These are phyloP conservation scores for Kryptolebias ocellatus DNA, from an alignment of 2,797 vertebrate species.

Conservation along the genomic window DNA sequence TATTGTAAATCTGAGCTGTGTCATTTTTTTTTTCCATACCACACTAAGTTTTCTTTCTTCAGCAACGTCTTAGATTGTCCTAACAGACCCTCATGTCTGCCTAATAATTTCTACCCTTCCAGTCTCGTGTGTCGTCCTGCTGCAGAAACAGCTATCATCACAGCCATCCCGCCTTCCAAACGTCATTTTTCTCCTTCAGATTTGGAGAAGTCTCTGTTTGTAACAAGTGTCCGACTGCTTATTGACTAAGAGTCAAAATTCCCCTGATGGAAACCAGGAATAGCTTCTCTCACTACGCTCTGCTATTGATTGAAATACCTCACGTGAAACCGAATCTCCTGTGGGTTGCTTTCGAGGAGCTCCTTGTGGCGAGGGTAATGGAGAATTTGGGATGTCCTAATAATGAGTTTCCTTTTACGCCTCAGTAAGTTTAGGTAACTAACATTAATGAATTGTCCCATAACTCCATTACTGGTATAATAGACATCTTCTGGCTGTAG, in stretches of 20 bases:
- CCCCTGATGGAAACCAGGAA: constrained; percentile 61
- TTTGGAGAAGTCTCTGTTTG: constrained; percentile 60
- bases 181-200: constrained; percentile 35
- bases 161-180: constrained; percentile 27
- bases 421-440: constrained; percentile 54
- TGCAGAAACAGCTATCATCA: constrained; percentile 39
- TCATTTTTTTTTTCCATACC: too few species aligned
- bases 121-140: constrained; percentile 8
- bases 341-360: constrained; percentile 66
- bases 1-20: too few species aligned
- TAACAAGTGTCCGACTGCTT: constrained; percentile 50
- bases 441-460: constrained; percentile 35
- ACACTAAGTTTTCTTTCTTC: neutral
- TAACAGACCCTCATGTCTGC: constrained; percentile 3
- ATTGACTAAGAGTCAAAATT: constrained; percentile 64
- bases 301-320: constrained; percentile 69
- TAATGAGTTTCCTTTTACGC: constrained; percentile 59
- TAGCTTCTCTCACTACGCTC: constrained; percentile 57
- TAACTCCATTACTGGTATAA: constrained; percentile 37
- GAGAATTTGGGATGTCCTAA: constrained; percentile 60
- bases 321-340: constrained; percentile 68
- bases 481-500: constrained; percentile 32
- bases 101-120: constrained; percentile 5
- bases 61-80: constrained; percentile 8
- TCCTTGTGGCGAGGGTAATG: constrained; percentile 65